phyloP scores from a whole-genome alignment of 2,888 invertebrate genomes.

The Lycocerus yunnanus region DNA sequence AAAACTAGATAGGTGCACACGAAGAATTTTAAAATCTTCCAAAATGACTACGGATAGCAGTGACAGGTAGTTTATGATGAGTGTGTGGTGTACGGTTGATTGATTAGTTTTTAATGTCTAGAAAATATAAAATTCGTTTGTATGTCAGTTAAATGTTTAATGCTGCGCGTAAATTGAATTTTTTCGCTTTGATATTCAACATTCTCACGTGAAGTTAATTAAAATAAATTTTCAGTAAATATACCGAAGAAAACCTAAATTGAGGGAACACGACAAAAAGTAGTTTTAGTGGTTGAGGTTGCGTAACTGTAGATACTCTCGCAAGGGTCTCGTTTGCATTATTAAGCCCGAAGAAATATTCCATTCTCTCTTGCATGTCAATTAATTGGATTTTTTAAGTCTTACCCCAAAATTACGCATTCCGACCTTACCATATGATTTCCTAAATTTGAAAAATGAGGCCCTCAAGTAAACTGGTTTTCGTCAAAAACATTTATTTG shows the following conservation, averaged over 20 bases:
- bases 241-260: neutral
- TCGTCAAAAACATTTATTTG: neutral
- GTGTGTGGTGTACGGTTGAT: neutral
- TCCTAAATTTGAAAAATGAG: neutral
- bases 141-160: neutral
- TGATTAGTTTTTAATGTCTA: conserved; percentile 1
- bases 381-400: conserved; percentile 22
- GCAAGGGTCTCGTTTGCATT: conserved; percentile 22
- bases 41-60: neutral
- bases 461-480: neutral
- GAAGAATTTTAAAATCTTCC: neutral
- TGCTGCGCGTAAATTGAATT: neutral
- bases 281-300: conserved; percentile 18
- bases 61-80: neutral
- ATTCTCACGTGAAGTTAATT: neutral
- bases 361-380: conserved; percentile 25
- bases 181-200: neutral
- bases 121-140: neutral
- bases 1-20: neutral
- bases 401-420: neutral
- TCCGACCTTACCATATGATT: neutral
- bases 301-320: conserved; percentile 11
- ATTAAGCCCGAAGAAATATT: conserved; percentile 22
- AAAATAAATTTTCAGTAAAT: neutral
- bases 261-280: conserved; percentile 8